Evolutionary conservation across 2,797 vertebrate species (phyloP).

Genomic region (Paratrypauchen microcephalus): DNA sequence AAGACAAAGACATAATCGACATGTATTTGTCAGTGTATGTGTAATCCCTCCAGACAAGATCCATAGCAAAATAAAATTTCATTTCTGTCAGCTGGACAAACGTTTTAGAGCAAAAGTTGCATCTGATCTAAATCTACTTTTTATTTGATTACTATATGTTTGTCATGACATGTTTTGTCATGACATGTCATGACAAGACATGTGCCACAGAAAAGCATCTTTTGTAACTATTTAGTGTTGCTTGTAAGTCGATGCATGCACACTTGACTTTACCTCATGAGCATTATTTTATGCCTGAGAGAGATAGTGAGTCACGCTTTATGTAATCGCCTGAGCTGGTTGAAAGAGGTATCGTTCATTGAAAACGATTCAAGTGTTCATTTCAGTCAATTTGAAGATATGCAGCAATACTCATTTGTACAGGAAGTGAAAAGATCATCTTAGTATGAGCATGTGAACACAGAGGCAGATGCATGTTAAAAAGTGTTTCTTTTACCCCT

Average conservation of each 20-base stretch:
- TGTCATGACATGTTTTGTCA: too few species aligned
- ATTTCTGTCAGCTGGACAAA: too few species aligned
- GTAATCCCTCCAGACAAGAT: too few species aligned
- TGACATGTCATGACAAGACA: too few species aligned
- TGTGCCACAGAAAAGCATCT: conserved; percentile 30
- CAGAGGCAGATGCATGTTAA: conserved; percentile 20
- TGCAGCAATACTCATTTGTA: conserved; percentile 27
- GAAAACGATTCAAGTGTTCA: conserved; percentile 64
- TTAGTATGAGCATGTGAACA: conserved; percentile 25
- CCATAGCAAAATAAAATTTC: too few species aligned
- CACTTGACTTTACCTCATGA: conserved; percentile 67
- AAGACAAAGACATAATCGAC: conserved; percentile 9
- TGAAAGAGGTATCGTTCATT: conserved; percentile 65
- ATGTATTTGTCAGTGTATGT: background rate
- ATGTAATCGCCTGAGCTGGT: conserved; percentile 60
- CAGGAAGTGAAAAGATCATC: conserved; percentile 29
- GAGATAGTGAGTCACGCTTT: conserved; percentile 71
- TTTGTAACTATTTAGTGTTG: conserved; percentile 28
- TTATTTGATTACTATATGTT: conserved; percentile 22
- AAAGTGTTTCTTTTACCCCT: conserved; percentile 53
- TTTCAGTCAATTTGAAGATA: conserved; percentile 43
- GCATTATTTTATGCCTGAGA: conserved; percentile 70
- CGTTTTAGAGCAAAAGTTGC: background rate
- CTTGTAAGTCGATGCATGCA: conserved; percentile 43
- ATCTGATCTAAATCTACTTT: conserved; percentile 48